These are phyloP conservation scores for Nebria salina DNA, from an alignment of 2,888 invertebrate species.

Conservation along the genomic window DNA sequence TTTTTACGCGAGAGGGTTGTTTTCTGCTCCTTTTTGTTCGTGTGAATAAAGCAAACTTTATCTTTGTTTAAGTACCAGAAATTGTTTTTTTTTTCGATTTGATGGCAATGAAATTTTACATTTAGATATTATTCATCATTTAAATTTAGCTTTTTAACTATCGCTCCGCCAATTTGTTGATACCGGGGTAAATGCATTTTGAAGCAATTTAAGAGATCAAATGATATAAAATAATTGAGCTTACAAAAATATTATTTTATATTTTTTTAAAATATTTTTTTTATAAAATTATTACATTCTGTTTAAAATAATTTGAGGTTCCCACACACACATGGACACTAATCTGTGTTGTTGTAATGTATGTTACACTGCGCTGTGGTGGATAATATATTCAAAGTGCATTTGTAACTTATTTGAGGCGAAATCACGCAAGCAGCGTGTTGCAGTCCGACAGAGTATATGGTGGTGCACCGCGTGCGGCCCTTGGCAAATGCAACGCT, in stretches of 20 bases:
- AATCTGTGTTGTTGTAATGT: background rate
- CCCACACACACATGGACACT: background rate
- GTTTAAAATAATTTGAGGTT: background rate
- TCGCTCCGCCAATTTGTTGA: no score
- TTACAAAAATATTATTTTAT: background rate
- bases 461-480: slow-evolving; percentile 9
- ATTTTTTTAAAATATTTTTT: background rate
- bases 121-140: background rate
- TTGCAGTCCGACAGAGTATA: slow-evolving; percentile 2
- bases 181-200: no score
- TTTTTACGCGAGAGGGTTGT: background rate
- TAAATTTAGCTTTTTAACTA: background rate
- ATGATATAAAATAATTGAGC: no score
- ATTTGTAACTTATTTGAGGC: slow-evolving; percentile 42
- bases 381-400: slow-evolving; percentile 43
- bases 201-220: no score
- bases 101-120: background rate
- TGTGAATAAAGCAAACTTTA: slow-evolving; percentile 10
- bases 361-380: background rate
- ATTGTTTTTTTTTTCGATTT: background rate
- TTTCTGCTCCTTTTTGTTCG: slow-evolving; percentile 10
- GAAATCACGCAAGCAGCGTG: slow-evolving; percentile 36
- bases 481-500: slow-evolving; percentile 36
- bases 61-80: background rate
- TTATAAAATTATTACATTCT: background rate